phyloP scores from a whole-genome alignment of 2,888 invertebrate genomes.

The Tricholauxania praeusta region DNA sequence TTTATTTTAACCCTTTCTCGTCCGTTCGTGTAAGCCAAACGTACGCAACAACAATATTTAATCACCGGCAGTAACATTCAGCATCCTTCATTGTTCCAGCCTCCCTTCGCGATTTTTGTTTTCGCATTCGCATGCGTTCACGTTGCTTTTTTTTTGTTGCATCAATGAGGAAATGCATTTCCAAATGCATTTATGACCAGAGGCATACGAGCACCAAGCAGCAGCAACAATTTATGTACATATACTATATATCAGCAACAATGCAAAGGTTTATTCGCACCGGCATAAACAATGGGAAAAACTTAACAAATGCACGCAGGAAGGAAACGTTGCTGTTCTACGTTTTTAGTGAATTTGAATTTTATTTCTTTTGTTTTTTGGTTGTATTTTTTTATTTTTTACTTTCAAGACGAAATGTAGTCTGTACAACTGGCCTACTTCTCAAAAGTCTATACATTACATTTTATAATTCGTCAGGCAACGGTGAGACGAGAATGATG shows the following conservation, averaged over 20 bases:
- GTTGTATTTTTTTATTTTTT: not conserved
- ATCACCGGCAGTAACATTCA: constrained; percentile 1
- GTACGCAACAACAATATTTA: constrained; percentile 1
- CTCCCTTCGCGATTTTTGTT: constrained; percentile 3
- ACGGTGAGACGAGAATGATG: not conserved
- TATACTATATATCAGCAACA: too few relatives aligned
- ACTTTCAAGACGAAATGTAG: not conserved
- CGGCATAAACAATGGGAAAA: constrained; percentile 24
- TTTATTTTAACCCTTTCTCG: too few relatives aligned
- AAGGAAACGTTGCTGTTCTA: constrained; percentile 2
- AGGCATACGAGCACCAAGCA: not conserved
- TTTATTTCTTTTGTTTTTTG: not conserved
- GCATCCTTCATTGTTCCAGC: constrained; percentile 23
- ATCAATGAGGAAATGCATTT: constrained; percentile 25
- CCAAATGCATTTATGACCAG: constrained; percentile 24
- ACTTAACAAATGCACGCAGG: constrained; percentile 5
- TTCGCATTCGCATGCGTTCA: not conserved
- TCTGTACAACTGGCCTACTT: constrained; percentile 14
- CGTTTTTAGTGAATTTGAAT: constrained; percentile 9
- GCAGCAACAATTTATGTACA: not conserved
- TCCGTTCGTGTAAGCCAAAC: not conserved
- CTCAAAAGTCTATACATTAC: constrained; percentile 1
- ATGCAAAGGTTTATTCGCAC: constrained; percentile 12
- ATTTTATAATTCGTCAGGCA: not conserved
- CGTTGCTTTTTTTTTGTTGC: constrained; percentile 5